Percentiles rank a stretch among this genome's conserved stretches.
Evolutionary conservation across 2,888 invertebrate species (phyloP).

Genomic region (Dione vanillae): DNA sequence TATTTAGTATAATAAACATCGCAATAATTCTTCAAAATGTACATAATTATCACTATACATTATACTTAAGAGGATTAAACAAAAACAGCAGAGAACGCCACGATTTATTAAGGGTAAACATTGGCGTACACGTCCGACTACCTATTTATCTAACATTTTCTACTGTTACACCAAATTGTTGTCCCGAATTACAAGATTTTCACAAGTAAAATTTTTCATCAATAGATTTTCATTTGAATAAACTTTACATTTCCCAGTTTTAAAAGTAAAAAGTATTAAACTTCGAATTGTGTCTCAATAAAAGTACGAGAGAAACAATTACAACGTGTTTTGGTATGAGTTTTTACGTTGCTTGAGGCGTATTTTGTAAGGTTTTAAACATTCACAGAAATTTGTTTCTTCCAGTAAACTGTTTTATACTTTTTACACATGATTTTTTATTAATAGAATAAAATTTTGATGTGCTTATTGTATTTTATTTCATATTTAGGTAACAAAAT

Average conservation of each 20-base stretch:
- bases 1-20: background rate
- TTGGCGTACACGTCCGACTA: constrained; percentile 60
- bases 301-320: constrained; percentile 44
- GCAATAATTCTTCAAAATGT: background rate
- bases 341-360: constrained; percentile 7
- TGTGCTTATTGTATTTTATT: no score
- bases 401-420: background rate
- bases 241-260: constrained; percentile 52
- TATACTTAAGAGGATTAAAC: constrained; percentile 64
- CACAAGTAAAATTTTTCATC: constrained; percentile 53
- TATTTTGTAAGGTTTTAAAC: constrained; percentile 2
- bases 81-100: constrained; percentile 57
- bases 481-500: background rate
- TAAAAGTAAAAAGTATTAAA: constrained; percentile 48
- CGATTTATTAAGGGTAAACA: constrained; percentile 60
- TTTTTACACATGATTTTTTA: background rate
- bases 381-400: background rate
- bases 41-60: background rate
- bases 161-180: constrained; percentile 49
- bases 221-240: constrained; percentile 55
- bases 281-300: constrained; percentile 45
- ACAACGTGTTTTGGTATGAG: constrained; percentile 38
- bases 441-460: background rate
- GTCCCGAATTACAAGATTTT: constrained; percentile 55
- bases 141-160: constrained; percentile 61